Percentiles rank a stretch among this genome's conserved stretches.
Conservation (phyloP, 2,888 invertebrate genomes). For the Sialis lutaria region DNA sequence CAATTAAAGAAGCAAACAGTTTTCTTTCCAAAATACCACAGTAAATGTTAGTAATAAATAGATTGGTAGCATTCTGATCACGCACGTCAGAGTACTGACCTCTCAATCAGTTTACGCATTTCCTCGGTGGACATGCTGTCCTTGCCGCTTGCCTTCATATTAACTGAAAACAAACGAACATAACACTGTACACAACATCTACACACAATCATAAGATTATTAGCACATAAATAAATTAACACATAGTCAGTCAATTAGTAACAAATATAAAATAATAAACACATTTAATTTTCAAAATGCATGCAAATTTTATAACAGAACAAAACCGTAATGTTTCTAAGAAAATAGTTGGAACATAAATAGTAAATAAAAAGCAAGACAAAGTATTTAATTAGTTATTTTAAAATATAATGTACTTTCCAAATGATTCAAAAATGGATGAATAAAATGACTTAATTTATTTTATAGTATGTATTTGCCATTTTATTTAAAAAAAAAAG, state of each 20-base stretch:
- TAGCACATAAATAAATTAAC: constrained; percentile 16
- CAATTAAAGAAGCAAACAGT: background rate
- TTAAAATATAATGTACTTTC: too few relatives aligned
- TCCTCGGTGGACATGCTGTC: constrained; percentile 90
- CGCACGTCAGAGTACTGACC: constrained; percentile 45
- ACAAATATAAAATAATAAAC: constrained; percentile 1
- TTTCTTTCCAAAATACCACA: background rate
- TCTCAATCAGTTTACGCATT: constrained; percentile 95
- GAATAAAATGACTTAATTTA: too few relatives aligned
- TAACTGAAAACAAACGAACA: constrained; percentile 41
- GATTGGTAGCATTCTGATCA: background rate
- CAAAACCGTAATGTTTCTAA: too few relatives aligned
- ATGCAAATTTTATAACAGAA: too few relatives aligned
- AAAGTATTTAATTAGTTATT: too few relatives aligned
- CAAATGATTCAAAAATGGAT: too few relatives aligned
- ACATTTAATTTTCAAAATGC: background rate
- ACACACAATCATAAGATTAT: constrained; percentile 2
- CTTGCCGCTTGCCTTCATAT: constrained; percentile 54
- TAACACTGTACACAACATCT: constrained; percentile 26
- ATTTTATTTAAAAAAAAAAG: too few relatives aligned
- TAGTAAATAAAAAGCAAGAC: too few relatives aligned
- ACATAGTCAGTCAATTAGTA: constrained; percentile 20
- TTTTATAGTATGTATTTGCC: too few relatives aligned
- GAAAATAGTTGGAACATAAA: too few relatives aligned
- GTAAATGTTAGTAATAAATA: background rate